phyloP scores from a whole-genome alignment of 2,797 vertebrate genomes.

The Masticophis lateralis region DNA sequence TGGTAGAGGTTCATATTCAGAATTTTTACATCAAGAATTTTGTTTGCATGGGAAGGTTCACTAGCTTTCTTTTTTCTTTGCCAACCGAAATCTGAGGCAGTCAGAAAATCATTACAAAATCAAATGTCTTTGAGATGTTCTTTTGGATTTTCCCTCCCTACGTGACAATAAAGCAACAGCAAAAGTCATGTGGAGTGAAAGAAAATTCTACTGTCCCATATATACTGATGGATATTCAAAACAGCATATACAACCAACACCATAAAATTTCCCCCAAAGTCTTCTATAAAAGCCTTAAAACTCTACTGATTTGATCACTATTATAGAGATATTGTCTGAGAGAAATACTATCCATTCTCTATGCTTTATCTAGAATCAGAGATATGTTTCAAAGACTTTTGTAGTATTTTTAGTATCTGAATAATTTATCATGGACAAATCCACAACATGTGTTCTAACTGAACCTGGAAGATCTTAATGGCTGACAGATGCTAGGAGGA shows the following conservation, averaged over 20 bases:
- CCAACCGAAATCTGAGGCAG: neutral
- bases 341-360: neutral
- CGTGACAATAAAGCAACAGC: neutral
- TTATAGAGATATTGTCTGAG: neutral
- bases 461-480: neutral
- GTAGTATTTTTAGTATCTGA: neutral
- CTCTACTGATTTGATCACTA: neutral
- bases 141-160: neutral
- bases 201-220: neutral
- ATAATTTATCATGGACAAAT: neutral
- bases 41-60: neutral
- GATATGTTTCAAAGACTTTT: neutral
- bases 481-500: neutral
- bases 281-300: neutral
- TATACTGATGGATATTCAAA: neutral
- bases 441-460: neutral
- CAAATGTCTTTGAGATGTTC: neutral
- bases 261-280: neutral
- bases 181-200: neutral
- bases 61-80: neutral
- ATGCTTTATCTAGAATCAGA: neutral
- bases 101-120: neutral
- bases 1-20: neutral
- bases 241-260: neutral
- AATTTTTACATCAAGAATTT: neutral